Percentiles rank a stretch among this genome's conserved stretches.
Evolutionary conservation across 2,888 invertebrate species (phyloP).

Genomic region (Nomada hirtipes): DNA sequence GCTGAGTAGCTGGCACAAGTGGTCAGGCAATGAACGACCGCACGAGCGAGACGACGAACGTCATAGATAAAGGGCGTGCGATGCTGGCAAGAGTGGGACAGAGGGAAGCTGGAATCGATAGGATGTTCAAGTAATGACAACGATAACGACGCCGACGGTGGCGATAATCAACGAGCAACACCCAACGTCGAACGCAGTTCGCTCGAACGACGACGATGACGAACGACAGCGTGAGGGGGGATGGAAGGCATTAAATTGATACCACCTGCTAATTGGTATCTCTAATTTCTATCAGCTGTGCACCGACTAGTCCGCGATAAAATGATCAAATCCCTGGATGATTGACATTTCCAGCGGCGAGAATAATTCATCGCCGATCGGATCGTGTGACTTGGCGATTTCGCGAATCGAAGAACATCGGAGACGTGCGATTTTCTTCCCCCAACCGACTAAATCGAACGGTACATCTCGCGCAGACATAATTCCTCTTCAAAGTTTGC

Average conservation of each 20-base stretch:
- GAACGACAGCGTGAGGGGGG: conserved; percentile 52
- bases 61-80: conserved; percentile 3
- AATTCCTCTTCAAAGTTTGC: too few species aligned
- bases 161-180: conserved; percentile 68
- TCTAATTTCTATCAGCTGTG: conserved; percentile 63
- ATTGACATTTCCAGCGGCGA: conserved; percentile 31
- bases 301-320: conserved; percentile 46
- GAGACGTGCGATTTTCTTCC: not conserved
- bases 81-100: not conserved
- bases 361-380: conserved; percentile 28
- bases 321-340: conserved; percentile 50
- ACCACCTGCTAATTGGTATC: conserved; percentile 70
- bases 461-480: too few species aligned
- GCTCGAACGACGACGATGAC: conserved; percentile 62
- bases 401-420: not conserved
- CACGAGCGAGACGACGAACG: conserved; percentile 27
- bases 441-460: too few species aligned
- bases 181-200: conserved; percentile 54
- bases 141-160: conserved; percentile 70
- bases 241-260: conserved; percentile 67
- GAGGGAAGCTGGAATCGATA: conserved; percentile 45
- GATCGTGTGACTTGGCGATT: not conserved
- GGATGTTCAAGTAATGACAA: conserved; percentile 71
- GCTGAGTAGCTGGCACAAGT: conserved; percentile 30
- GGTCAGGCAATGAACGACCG: conserved; percentile 42